Conservation (phyloP, 2,888 invertebrate species). For the Trypoxylon attenuatum region DNA sequence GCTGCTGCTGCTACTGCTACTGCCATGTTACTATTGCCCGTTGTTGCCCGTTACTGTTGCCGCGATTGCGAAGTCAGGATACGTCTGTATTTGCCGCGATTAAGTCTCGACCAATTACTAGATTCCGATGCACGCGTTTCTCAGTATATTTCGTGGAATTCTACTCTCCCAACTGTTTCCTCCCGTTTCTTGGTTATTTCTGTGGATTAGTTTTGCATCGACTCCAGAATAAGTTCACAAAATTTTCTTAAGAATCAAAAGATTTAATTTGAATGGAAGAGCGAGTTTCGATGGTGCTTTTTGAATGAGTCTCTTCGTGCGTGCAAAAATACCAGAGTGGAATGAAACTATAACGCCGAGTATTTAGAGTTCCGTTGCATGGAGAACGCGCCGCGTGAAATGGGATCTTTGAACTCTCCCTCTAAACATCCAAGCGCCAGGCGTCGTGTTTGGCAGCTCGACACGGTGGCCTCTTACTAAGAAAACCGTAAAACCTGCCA, state of each 20-base stretch:
- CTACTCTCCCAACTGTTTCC: neutral
- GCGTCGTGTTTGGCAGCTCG: slow-evolving; percentile 14
- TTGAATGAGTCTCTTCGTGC: no score
- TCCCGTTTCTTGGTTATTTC: no score
- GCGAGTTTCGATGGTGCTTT: no score
- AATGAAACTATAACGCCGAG: slow-evolving; percentile 30
- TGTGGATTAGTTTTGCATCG: no score
- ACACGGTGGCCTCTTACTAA: neutral
- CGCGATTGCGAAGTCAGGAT: neutral
- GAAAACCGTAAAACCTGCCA: neutral
- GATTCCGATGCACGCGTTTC: neutral
- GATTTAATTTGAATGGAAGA: no score
- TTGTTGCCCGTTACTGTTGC: neutral
- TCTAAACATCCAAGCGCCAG: slow-evolving; percentile 4
- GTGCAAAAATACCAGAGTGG: slow-evolving; percentile 35
- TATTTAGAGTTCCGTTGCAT: slow-evolving; percentile 41
- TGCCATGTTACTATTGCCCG: no score
- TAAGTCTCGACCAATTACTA: neutral
- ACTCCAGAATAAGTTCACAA: no score
- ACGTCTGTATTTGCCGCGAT: neutral
- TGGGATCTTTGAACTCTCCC: slow-evolving; percentile 42
- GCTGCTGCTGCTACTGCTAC: neutral
- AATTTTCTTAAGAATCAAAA: no score
- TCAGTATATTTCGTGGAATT: neutral
- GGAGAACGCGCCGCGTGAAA: slow-evolving; percentile 16